Evolutionary conservation across 2,797 vertebrate species (phyloP).

Genomic region (Pseudochirops corinnae): DNA sequence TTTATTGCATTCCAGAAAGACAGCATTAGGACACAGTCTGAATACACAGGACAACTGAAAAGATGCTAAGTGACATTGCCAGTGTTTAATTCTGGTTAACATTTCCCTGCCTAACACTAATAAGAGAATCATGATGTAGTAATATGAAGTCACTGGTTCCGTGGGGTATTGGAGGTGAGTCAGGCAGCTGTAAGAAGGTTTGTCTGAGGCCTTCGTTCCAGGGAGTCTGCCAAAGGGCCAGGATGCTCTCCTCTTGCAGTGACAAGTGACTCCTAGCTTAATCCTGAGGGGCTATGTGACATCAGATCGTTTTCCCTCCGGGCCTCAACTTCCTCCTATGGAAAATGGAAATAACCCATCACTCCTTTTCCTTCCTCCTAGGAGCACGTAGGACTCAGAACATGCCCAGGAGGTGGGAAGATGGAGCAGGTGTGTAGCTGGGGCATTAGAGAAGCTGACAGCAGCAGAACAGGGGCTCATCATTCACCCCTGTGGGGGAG

Average conservation of each 20-base stretch:
- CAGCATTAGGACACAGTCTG: background rate
- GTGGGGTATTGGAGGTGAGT: background rate
- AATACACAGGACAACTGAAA: background rate
- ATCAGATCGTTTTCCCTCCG: background rate
- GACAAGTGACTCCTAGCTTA: background rate
- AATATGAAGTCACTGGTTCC: slow-evolving; percentile 65
- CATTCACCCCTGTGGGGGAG: background rate
- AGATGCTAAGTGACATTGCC: slow-evolving; percentile 15
- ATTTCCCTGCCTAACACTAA: slow-evolving; percentile 85
- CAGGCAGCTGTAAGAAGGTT: background rate
- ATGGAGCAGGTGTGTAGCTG: background rate
- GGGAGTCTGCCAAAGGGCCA: background rate
- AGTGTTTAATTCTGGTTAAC: slow-evolving; percentile 74
- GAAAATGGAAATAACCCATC: background rate
- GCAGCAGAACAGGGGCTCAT: background rate
- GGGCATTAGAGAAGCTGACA: background rate
- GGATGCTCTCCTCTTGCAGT: background rate
- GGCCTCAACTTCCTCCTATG: background rate
- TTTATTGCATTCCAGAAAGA: background rate
- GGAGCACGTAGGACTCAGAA: background rate
- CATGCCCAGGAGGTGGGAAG: background rate
- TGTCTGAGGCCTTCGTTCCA: background rate
- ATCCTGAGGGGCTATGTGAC: background rate
- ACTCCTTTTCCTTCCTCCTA: background rate
- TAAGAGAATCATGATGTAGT: slow-evolving; percentile 81